These are phyloP conservation scores for Euleptes europaea DNA, from an alignment of 2,113 vertebrate genomes.

Conservation along the genomic window DNA sequence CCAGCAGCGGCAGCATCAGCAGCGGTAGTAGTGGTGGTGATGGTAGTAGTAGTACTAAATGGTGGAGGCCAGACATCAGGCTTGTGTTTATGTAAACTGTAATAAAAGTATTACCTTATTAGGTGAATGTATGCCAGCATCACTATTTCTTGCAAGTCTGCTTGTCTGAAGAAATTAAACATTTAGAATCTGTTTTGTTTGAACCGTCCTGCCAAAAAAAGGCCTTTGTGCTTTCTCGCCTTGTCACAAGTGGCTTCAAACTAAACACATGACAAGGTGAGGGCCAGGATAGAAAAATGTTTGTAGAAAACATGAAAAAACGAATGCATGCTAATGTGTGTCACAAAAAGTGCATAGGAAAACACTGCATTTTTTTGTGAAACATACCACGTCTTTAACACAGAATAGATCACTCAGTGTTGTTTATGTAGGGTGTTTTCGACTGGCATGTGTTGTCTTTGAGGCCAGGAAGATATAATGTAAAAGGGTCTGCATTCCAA, in stretches of 20 bases:
- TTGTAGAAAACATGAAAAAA: slow-evolving; percentile 13
- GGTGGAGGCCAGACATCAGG: slow-evolving; percentile 59
- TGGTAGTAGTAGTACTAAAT: neutral
- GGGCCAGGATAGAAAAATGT: neutral
- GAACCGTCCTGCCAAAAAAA: slow-evolving; percentile 37
- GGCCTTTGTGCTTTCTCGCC: slow-evolving; percentile 33
- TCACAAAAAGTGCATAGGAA: neutral
- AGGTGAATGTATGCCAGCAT: slow-evolving; percentile 43
- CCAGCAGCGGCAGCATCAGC: slow-evolving; percentile 41
- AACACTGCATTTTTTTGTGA: slow-evolving; percentile 29
- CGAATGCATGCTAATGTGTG: neutral
- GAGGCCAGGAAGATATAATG: neutral
- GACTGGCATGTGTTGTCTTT: neutral
- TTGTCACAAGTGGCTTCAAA: neutral
- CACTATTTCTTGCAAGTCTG: slow-evolving; percentile 39
- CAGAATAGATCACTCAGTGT: neutral
- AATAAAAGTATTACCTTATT: slow-evolving; percentile 63
- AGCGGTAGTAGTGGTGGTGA: neutral
- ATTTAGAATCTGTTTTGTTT: slow-evolving; percentile 65
- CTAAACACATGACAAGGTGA: slow-evolving; percentile 7
- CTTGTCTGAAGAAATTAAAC: slow-evolving; percentile 59
- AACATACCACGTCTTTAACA: neutral
- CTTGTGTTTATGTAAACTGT: slow-evolving; percentile 19
- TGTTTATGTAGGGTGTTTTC: slow-evolving; percentile 3
- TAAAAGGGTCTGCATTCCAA: slow-evolving; percentile 1